Evolutionary conservation across 2,113 vertebrate genomes (phyloP).

Genomic region (Ifrita kowaldi): DNA sequence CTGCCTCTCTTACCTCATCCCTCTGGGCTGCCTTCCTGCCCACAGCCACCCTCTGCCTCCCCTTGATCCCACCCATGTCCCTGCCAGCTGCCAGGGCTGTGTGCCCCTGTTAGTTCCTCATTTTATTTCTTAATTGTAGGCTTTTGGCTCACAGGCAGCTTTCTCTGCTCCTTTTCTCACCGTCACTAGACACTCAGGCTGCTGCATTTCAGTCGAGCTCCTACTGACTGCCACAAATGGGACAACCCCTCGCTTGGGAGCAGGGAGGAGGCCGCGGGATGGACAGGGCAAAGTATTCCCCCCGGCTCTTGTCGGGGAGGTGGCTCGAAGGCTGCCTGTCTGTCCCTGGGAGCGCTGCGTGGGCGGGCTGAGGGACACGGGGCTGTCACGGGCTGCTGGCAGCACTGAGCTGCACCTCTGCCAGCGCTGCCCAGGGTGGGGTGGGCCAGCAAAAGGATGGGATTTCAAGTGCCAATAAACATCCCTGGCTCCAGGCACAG

Average conservation of each 20-base stretch:
- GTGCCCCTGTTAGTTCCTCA: neutral
- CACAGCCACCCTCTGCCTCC: neutral
- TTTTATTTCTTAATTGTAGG: neutral
- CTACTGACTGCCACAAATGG: neutral
- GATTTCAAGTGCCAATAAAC: neutral
- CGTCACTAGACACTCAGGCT: neutral
- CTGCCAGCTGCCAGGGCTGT: neutral
- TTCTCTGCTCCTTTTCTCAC: neutral
- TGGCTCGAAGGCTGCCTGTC: neutral
- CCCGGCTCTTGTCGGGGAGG: neutral
- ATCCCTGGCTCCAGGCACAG: neutral
- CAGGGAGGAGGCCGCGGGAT: neutral
- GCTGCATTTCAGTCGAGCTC: neutral
- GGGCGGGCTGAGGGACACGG: rapidly evolving
- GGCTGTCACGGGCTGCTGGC: neutral
- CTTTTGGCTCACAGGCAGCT: neutral
- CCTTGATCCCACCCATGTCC: neutral
- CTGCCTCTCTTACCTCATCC: neutral
- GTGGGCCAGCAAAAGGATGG: neutral
- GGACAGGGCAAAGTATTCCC: neutral
- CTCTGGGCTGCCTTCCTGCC: neutral
- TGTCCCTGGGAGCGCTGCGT: neutral
- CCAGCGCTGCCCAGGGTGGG: neutral
- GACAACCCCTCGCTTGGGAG: neutral
- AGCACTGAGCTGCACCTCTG: neutral